Base-by-base conservation (phyloP, 2,888 invertebrate species). In the Drosophila seclusa region DNA sequence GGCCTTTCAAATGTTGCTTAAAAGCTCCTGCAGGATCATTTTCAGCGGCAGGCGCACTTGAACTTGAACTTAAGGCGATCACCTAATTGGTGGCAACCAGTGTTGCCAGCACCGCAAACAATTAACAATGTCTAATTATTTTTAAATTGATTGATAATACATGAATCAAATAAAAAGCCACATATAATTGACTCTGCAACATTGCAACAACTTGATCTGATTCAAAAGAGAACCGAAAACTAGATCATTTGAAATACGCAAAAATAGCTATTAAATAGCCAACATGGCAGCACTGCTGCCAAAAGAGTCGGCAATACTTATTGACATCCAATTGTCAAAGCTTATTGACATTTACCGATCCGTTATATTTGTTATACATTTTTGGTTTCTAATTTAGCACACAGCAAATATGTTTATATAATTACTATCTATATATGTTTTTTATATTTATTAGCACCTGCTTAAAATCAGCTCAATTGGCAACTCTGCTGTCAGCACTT, bases 21-120 rank as follows among this genome's bases (percentile, higher is more conserved):
- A 27, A 11, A 13, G 59, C 27, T 78, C 68, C 64, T 72, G 38
- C 68, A 78, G 80, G 76, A 78, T 80, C 27, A 57, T 21, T 55
- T 29, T 21, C 16, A 34, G 21, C 21, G 24, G 18, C 60, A 57
- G 38, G 45, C 76, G 85, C 77, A 77, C 85, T 89, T 91, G 90
- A 91, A 91, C 91, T 91, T 91, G 90, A 90, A 88, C 83, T 83
- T 83, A 55, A 64, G 53, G 55, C 53, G 45, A 29, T 4, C 21
- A 58, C 63, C 66, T 63, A 75, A 77, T 77, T 62, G 60, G 36
- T 40, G 61, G 65, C 38, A 13, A 31, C 8, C 11, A 32, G 52
- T 36, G 66, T 24, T 66, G 50, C 36, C n/a, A 52, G 31, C 52
- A 29, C 8, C 16, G 16, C 16, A 24, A 16, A 2, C 16, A 21